Conservation (phyloP, 2,113 vertebrate genomes). For the Sander lucioperca region DNA sequence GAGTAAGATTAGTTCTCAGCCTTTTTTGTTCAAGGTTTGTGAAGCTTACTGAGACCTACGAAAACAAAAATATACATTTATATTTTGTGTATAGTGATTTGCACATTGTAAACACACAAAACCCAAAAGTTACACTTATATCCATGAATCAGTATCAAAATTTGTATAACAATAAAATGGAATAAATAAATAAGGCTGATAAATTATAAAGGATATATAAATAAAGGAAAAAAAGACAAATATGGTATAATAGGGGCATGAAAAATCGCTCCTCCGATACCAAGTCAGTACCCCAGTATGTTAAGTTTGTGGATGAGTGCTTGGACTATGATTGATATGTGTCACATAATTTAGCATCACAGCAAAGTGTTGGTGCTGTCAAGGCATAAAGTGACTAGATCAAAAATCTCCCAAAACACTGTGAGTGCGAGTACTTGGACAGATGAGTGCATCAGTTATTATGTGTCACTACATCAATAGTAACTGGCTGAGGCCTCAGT, state of each 20-base stretch:
- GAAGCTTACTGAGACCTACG: background rate
- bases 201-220: too few species aligned
- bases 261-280: background rate
- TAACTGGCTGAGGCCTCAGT: background rate
- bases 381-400: background rate
- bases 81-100: background rate
- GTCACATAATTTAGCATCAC: conserved; percentile 4
- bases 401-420: background rate
- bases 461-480: conserved; percentile 11
- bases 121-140: too few species aligned
- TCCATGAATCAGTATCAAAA: too few species aligned
- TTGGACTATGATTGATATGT: background rate
- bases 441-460: background rate
- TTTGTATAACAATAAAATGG: too few species aligned
- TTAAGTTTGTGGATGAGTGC: background rate
- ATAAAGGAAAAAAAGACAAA: background rate
- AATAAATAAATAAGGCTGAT: too few species aligned
- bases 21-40: background rate
- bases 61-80: background rate
- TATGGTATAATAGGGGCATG: background rate
- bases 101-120: background rate
- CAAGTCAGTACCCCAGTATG: background rate
- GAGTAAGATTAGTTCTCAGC: background rate
- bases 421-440: background rate
- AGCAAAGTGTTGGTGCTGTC: background rate